phyloP scores from a whole-genome alignment of 2,797 vertebrate species.

The Rhynchonycteris naso region DNA sequence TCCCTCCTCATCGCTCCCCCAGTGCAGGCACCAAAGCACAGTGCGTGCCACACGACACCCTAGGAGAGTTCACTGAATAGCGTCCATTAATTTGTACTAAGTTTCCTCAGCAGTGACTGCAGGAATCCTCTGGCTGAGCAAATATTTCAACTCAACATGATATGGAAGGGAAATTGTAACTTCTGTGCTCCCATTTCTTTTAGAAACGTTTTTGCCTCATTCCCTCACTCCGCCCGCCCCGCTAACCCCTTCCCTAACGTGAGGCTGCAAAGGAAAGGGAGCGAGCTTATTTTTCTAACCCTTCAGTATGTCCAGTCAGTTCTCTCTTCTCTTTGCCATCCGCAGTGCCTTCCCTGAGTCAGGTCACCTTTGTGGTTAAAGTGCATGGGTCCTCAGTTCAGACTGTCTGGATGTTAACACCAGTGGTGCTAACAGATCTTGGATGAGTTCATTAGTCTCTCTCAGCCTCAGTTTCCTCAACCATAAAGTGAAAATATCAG shows the following conservation, averaged over 20 bases:
- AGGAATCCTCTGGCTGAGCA: background rate
- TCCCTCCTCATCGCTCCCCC: background rate
- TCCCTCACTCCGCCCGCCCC: background rate
- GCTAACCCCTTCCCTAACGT: background rate
- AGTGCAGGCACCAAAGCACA: background rate
- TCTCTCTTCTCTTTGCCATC: background rate
- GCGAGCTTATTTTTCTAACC: background rate
- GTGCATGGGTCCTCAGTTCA: background rate
- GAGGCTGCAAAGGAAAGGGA: background rate
- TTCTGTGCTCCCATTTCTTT: background rate
- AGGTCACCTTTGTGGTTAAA: background rate
- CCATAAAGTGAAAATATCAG: background rate
- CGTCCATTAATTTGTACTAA: constrained; percentile 1
- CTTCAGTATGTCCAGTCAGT: background rate
- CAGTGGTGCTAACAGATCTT: background rate
- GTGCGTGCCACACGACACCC: background rate
- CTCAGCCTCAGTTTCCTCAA: background rate
- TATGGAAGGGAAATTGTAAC: background rate
- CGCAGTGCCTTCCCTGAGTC: background rate
- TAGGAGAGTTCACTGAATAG: background rate
- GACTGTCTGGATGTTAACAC: background rate
- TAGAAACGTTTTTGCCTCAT: background rate
- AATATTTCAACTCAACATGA: constrained; percentile 22
- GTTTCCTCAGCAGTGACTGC: constrained; percentile 15
- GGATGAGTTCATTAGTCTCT: background rate